Percentiles rank a stretch among this genome's conserved stretches.
Conservation (phyloP, 2,888 invertebrate species). For the Gymnocheta viridis region DNA sequence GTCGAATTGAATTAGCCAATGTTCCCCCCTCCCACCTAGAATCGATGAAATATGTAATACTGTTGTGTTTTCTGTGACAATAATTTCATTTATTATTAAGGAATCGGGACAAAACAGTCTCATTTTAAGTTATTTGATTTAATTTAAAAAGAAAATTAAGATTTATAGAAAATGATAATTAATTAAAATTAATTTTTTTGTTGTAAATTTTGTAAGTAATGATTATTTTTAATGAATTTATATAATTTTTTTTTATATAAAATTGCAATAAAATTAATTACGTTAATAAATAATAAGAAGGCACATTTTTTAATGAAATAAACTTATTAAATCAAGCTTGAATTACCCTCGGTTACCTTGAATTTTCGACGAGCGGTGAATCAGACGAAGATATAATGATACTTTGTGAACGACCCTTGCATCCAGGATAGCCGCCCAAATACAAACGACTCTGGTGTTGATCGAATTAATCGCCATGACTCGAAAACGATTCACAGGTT, state of each 20-base stretch:
- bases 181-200: not conserved
- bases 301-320: not conserved
- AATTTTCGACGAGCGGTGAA: no score
- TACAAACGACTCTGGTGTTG: no score
- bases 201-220: slow-evolving; percentile 26
- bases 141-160: slow-evolving; percentile 6
- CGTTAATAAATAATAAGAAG: slow-evolving; percentile 7
- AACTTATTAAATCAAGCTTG: no score
- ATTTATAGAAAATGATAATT: not conserved
- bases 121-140: slow-evolving; percentile 1
- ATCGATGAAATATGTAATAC: slow-evolving; percentile 22
- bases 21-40: no score
- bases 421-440: no score
- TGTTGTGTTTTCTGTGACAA: slow-evolving; percentile 66
- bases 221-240: not conserved
- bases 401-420: no score
- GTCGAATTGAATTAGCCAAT: no score
- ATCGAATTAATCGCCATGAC: no score
- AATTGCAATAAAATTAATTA: slow-evolving; percentile 29
- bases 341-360: no score
- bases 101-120: slow-evolving; percentile 34
- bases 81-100: slow-evolving; percentile 23
- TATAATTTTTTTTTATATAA: slow-evolving; percentile 24
- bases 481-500: no score
- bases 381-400: no score